Evolutionary conservation across 2,113 vertebrate species (phyloP).

Genomic region (Dipodomys merriami): DNA sequence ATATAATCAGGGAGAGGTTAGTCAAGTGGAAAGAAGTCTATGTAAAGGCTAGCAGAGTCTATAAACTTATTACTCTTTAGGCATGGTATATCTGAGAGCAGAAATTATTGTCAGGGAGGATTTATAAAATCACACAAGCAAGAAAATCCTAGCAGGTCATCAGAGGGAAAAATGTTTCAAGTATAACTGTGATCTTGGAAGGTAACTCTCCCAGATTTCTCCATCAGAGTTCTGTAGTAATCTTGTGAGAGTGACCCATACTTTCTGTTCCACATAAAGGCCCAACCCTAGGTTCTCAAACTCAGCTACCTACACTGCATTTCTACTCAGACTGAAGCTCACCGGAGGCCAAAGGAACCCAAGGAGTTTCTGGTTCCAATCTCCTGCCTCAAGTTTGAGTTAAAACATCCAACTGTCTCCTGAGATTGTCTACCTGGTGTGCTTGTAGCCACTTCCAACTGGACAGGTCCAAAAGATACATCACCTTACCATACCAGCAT

Average conservation of each 20-base stretch:
- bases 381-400: background rate
- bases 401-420: background rate
- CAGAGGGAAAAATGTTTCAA: constrained; percentile 9
- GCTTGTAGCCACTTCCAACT: background rate
- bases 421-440: no score
- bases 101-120: constrained; percentile 4
- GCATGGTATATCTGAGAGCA: background rate
- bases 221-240: background rate
- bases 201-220: background rate
- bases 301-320: no score
- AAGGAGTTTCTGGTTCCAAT: background rate
- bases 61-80: background rate
- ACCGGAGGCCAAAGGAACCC: background rate
- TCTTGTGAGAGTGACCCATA: accelerated
- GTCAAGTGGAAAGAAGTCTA: background rate
- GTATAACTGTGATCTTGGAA: background rate
- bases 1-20: background rate
- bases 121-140: background rate
- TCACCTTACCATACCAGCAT: background rate
- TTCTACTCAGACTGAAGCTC: background rate
- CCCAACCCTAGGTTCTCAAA: background rate
- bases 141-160: constrained; percentile 14
- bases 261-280: background rate
- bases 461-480: background rate
- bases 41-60: background rate